A percentile compares a stretch with the other conserved stretches of the same genome.
These are phyloP conservation scores for Drosophila kepulauana DNA, from an alignment of 1,140 invertebrate genomes.

Conservation along the genomic window DNA sequence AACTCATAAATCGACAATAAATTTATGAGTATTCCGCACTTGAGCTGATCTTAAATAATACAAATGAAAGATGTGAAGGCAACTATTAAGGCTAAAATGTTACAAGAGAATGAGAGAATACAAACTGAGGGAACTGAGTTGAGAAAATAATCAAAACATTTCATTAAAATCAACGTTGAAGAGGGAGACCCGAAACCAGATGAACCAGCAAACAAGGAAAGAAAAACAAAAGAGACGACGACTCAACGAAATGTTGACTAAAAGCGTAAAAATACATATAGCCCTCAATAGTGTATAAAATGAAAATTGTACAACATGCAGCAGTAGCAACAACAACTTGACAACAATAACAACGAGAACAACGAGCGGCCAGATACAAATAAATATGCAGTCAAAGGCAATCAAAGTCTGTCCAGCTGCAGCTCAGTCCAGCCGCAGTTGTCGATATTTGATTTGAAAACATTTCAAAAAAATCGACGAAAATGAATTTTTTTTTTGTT, in stretches of 20 bases:
- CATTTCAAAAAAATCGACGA: constrained; percentile 68
- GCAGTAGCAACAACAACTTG: constrained; percentile 31
- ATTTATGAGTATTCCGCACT: neutral
- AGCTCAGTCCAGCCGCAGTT: constrained; percentile 51
- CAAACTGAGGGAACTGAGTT: neutral
- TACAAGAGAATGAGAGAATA: neutral
- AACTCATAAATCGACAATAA: constrained; percentile 1
- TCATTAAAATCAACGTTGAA: constrained; percentile 62
- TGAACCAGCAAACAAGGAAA: constrained; percentile 35
- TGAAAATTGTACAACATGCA: constrained; percentile 70
- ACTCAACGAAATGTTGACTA: constrained; percentile 72
- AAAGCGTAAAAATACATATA: constrained; percentile 72
- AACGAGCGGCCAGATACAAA: constrained; percentile 50
- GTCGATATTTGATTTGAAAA: constrained; percentile 80
- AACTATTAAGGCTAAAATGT: constrained; percentile 8
- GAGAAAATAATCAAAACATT: constrained; percentile 60
- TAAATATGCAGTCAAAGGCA: constrained; percentile 79
- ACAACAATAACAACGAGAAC: constrained; percentile 51
- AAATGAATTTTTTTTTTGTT: constrained; percentile 46
- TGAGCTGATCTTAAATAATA: neutral
- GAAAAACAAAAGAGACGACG: constrained; percentile 37
- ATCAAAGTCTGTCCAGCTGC: constrained; percentile 59
- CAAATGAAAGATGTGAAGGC: constrained; percentile 6
- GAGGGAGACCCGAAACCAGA: constrained; percentile 15
- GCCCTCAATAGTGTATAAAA: constrained; percentile 66